Evolutionary conservation across 2,888 invertebrate species (phyloP), one percentile per base, ranked within the genome.

Genomic region (Ophonus ardosiacus): DNA sequence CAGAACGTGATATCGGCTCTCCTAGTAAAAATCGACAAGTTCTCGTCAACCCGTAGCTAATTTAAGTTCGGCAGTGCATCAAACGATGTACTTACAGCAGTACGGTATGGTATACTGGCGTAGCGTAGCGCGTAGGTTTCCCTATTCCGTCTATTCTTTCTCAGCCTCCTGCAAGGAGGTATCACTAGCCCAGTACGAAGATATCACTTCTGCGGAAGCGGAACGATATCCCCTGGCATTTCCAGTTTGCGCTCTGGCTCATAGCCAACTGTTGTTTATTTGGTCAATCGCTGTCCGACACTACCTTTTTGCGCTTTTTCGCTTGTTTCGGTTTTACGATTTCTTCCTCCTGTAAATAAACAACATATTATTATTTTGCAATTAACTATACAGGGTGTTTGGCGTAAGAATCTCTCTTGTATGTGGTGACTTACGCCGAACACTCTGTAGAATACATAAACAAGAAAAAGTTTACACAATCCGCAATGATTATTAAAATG

Each of bases 201-300:
- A 79, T 80, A 85, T 76, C 57, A 40, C 56, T 80, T 59, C 43
- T 51, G 61, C 40, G 43, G 51, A 43, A 63, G 21, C 76, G 63
- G 76, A 84, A 63, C 84, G 65, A 61, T 78, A 76, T 40, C 78
- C 21, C 18, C 40, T 76, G 78, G 63, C 76, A 61, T 57, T 84
- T 68, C 79, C 79, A 65, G 68, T 79, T 57, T 85, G 38, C 79
- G 57, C 59, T 51, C 78, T 84, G 78, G 84, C 84, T 63, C 21
- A 24, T 8, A 18, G 85, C 68, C 80, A 80, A 85, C 68, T 40
- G 38, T 24, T 71, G 71, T 88, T 88, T 88, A 86, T 88, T 90
- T 90, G 90, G 95, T 97, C 96, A 98, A 94, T 98, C 98, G 92
- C 97, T 98, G 92, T 98, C 98, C 87, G 97, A 97, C 90, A 96